phyloP scores from a whole-genome alignment of 2,797 vertebrate genomes.

The Phoeniculus purpureus region DNA sequence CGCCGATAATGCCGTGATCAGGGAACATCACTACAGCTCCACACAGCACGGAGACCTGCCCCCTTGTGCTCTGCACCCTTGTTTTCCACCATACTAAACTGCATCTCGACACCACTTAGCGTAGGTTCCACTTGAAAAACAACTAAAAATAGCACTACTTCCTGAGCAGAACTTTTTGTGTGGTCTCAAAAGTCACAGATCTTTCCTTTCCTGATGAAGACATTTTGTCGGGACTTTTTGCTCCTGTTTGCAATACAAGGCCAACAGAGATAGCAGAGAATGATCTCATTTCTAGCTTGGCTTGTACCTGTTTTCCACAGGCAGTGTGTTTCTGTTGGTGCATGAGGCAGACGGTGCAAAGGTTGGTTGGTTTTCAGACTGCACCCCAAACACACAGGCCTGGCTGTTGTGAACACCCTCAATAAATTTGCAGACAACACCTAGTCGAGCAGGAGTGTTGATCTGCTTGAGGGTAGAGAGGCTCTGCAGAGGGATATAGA shows the following conservation, averaged over 20 bases:
- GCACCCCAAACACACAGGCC: not conserved
- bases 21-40: not conserved
- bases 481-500: too few relatives aligned
- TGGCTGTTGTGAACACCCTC: not conserved
- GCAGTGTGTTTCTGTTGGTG: not conserved
- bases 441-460: too few relatives aligned
- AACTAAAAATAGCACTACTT: constrained; percentile 49
- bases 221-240: not conserved
- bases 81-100: not conserved
- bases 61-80: not conserved
- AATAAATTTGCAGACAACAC: too few relatives aligned
- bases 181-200: constrained; percentile 9
- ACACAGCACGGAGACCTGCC: rapidly evolving
- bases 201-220: constrained; percentile 11
- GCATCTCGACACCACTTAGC: not conserved
- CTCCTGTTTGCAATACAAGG: constrained; percentile 23
- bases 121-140: constrained; percentile 17
- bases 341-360: not conserved
- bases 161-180: constrained; percentile 25
- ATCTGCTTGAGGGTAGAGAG: too few relatives aligned
- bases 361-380: not conserved
- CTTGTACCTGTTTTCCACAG: not conserved
- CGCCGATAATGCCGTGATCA: not conserved
- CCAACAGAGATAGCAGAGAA: not conserved
- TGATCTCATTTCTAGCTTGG: constrained; percentile 34